These are phyloP conservation scores for Drosophila borealis DNA, from an alignment of 2,888 invertebrate species.

Conservation along the genomic window DNA sequence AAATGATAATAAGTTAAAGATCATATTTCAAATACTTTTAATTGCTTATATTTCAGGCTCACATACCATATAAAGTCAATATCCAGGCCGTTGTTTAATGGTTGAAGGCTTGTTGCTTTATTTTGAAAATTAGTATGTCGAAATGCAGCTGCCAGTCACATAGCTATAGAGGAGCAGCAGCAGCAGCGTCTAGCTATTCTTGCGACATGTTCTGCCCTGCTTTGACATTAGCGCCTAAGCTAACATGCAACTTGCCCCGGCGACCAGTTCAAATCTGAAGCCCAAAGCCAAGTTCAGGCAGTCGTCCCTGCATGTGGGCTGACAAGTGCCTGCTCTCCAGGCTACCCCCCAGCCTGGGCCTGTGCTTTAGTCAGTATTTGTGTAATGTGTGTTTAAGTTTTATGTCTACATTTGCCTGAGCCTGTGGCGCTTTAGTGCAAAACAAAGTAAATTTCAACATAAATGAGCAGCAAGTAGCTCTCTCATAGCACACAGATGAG, in stretches of 20 bases:
- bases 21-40: background rate
- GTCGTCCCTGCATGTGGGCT: conserved; percentile 51
- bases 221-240: conserved; percentile 71
- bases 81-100: no score
- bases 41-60: no score
- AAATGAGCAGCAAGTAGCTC: conserved; percentile 64
- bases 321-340: conserved; percentile 34
- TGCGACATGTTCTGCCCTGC: conserved; percentile 60
- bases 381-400: conserved; percentile 62
- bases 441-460: conserved; percentile 73
- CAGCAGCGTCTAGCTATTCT: conserved; percentile 51
- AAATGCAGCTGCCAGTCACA: conserved; percentile 18
- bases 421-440: conserved; percentile 74
- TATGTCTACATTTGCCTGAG: conserved; percentile 73
- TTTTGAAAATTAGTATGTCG: conserved; percentile 44
- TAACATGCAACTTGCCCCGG: conserved; percentile 57
- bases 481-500: conserved; percentile 40
- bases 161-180: conserved; percentile 18
- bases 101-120: conserved; percentile 38
- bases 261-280: conserved; percentile 22
- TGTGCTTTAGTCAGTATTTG: conserved; percentile 23
- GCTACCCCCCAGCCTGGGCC: background rate
- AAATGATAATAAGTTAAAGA: background rate
- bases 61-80: no score
- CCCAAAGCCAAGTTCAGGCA: conserved; percentile 48